Evolutionary conservation across 2,797 vertebrate genomes (phyloP).

Genomic region (Phrynocephalus vlangalii): DNA sequence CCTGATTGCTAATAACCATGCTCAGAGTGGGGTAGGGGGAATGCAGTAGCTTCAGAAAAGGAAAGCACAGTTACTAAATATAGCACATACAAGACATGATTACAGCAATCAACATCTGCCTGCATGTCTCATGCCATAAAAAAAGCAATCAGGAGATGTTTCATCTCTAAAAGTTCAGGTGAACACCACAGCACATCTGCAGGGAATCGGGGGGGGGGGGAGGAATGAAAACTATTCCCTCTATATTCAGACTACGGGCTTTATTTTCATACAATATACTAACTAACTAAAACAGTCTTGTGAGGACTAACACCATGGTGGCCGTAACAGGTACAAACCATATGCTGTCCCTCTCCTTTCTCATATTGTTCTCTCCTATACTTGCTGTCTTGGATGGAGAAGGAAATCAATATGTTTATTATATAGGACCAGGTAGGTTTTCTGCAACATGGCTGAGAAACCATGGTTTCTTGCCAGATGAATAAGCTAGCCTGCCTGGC

Average conservation of each 20-base stretch:
- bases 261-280: constrained; percentile 16
- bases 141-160: constrained; percentile 28
- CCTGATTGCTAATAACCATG: constrained; percentile 44
- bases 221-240: constrained; percentile 3
- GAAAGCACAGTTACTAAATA: constrained; percentile 40
- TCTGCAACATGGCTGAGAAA: neutral
- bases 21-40: neutral
- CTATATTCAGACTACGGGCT: constrained; percentile 4
- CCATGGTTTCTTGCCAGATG: neutral
- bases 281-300: neutral
- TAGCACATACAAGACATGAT: constrained; percentile 41
- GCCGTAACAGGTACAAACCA: neutral
- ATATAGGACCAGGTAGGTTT: neutral
- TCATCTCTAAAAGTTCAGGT: constrained; percentile 46
- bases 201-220: neutral
- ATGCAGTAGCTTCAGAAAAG: constrained; percentile 59
- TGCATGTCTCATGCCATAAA: constrained; percentile 37
- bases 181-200: neutral
- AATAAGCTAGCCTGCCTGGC: neutral
- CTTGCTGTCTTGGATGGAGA: neutral
- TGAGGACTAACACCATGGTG: neutral
- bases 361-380: neutral
- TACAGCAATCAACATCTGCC: constrained; percentile 52
- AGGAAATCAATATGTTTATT: neutral
- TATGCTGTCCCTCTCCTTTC: too few relatives aligned